A percentile compares a stretch with the other conserved stretches of the same genome.
phyloP scores from a whole-genome alignment of 2,113 vertebrate genomes.

The Microcebus jonahi region DNA sequence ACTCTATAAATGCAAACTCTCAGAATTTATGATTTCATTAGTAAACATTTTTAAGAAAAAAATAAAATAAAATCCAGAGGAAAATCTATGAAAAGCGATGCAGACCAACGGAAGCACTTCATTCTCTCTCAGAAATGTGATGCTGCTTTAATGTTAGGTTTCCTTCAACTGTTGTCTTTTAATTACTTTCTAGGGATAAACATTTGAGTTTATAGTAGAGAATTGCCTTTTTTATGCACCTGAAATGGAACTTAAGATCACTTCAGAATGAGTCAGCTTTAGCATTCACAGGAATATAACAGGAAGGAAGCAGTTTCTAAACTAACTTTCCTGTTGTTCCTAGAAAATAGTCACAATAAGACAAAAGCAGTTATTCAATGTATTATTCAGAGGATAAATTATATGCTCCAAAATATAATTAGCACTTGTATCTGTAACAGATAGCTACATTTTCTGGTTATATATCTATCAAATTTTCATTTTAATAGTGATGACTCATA shows the following conservation, averaged over 20 bases:
- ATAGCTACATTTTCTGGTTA: conserved; percentile 81
- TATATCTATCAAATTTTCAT: conserved; percentile 79
- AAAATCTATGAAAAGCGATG: not conserved
- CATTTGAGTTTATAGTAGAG: not conserved
- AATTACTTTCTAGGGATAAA: not conserved
- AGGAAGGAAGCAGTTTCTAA: conserved; percentile 55
- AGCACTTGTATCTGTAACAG: conserved; percentile 79
- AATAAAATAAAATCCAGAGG: not conserved
- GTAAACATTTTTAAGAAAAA: not conserved
- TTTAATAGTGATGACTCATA: conserved; percentile 84
- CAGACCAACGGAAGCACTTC: not conserved
- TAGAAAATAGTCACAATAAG: conserved; percentile 61
- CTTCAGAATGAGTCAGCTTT: conserved; percentile 21
- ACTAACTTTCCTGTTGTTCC: conserved; percentile 45
- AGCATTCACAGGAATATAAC: not conserved
- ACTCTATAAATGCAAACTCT: not conserved
- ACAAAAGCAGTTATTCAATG: conserved; percentile 59
- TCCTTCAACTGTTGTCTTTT: not conserved
- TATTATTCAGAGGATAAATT: conserved; percentile 75
- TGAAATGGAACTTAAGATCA: not conserved
- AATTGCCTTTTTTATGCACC: not conserved
- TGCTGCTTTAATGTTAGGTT: not conserved
- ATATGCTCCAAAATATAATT: conserved; percentile 71
- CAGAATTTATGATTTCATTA: not conserved
- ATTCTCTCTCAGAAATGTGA: not conserved